phyloP scores from a whole-genome alignment of 2,888 invertebrate genomes.

The Galerucella calmariensis region DNA sequence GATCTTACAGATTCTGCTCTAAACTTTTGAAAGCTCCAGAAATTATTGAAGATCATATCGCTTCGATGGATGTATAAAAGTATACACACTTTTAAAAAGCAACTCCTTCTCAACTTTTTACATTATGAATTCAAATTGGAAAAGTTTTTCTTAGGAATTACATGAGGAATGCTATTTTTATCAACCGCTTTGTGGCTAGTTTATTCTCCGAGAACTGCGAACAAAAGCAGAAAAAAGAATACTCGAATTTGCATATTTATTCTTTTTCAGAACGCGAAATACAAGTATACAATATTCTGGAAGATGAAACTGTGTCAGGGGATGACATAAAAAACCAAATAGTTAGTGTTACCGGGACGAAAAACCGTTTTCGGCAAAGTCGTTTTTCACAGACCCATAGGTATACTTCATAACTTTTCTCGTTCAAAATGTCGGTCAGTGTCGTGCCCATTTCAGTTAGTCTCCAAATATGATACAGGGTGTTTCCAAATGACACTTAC shows the following conservation, averaged over 20 bases:
- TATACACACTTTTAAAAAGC: constrained; percentile 33
- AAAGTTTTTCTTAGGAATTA: constrained; percentile 41
- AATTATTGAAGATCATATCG: constrained; percentile 37
- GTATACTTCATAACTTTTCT: constrained; percentile 20
- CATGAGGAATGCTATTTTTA: constrained; percentile 45
- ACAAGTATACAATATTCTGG: constrained; percentile 41
- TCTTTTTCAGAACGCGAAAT: constrained; percentile 38
- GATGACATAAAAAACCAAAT: constrained; percentile 41
- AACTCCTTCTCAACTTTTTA: constrained; percentile 36
- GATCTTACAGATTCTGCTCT: constrained; percentile 1
- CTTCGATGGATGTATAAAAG: constrained; percentile 25
- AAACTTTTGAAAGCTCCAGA: constrained; percentile 19
- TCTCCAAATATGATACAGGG: neutral
- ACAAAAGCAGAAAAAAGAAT: constrained; percentile 36
- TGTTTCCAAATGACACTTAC: no score
- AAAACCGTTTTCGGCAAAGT: constrained; percentile 32
- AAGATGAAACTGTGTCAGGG: constrained; percentile 41
- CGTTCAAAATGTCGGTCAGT: constrained; percentile 24
- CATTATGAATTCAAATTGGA: constrained; percentile 46
- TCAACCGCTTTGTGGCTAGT: constrained; percentile 44
- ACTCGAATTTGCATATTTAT: constrained; percentile 41
- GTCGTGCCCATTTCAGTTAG: neutral
- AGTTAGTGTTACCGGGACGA: constrained; percentile 34
- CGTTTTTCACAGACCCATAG: constrained; percentile 22
- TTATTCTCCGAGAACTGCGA: constrained; percentile 33